Base-by-base conservation (phyloP, 2,113 vertebrate genomes). In the Echinops telfairi region DNA sequence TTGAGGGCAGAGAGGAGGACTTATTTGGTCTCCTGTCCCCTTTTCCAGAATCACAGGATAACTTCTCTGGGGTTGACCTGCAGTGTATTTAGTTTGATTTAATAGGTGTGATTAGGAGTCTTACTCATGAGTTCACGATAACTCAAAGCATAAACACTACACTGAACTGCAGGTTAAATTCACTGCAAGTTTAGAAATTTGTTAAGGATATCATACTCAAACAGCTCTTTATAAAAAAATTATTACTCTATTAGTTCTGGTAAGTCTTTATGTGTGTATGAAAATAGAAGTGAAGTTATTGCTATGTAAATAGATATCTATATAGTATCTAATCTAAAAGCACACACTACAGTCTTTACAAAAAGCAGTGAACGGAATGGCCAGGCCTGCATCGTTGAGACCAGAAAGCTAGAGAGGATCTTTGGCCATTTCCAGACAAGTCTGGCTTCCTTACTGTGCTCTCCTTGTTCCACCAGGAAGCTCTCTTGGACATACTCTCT, bases 391-490 rank as follows among this genome's bases (percentile, higher is more conserved):
- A 14, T 83, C 40, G 91, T 83, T 85, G 53, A 3, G 9, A 66
- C 20, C 31, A 70, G 64, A 81, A 87, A 92, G 57, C 71, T 79
- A 47, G 1, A 57, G 91, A 68, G 80, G 64, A 38, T 25, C 40
- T 40, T 38, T 31, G 10, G 88, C 76, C 83, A 83, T 83, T 62
- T 85, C 53, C 43, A n/a, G 33, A 78, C 40, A 66, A 58, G 53
- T 17, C 3, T 62, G 27, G 20, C 40, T 70, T 95, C 3, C 97
- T 98, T 96, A 99, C 99, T 98, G 87, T 92, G 16, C 98, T 53
- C 43, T 47, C 98, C 91, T 98, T 99, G 95, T 33, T 97, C 99
- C 99, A 99, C 99, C 99, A 99, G 0, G 98, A 98, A 10, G 97
- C 66, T 94, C 91, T 98, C 95, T 96, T 98, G 9, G 97, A 53